These are phyloP conservation scores for Tanytarsus gracilentus DNA, from an alignment of 2,888 invertebrate species.

Conservation along the genomic window DNA sequence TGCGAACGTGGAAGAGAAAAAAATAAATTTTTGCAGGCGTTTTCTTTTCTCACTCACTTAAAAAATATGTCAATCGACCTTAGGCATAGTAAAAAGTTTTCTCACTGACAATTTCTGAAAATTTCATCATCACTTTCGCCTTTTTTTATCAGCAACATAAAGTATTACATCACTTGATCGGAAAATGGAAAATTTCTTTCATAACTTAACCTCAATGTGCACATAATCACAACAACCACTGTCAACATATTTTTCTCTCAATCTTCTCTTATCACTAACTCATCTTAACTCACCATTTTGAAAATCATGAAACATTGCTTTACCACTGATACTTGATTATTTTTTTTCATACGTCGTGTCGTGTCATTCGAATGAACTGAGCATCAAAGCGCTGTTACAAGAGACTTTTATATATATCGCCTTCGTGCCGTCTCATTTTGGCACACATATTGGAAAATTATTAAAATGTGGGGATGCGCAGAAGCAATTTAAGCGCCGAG, in stretches of 20 bases:
- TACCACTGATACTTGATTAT: constrained; percentile 22
- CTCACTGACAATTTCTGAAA: too few species aligned
- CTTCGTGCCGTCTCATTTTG: constrained; percentile 19
- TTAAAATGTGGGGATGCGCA: constrained; percentile 19
- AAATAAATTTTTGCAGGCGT: constrained; percentile 20
- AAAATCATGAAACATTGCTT: constrained; percentile 29
- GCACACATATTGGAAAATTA: constrained; percentile 17
- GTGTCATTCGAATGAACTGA: constrained; percentile 29
- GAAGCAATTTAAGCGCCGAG: constrained; percentile 1
- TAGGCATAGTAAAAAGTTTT: too few species aligned
- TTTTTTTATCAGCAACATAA: too few species aligned
- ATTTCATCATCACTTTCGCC: too few species aligned
- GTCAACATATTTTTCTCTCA: not conserved
- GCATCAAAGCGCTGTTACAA: constrained; percentile 7
- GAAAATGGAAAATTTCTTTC: too few species aligned
- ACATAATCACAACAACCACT: not conserved
- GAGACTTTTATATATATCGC: constrained; percentile 18
- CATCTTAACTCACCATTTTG: constrained; percentile 26
- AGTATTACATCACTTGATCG: too few species aligned
- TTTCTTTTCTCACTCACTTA: constrained; percentile 13
- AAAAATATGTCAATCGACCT: too few species aligned
- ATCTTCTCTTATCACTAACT: not conserved
- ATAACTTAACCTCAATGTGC: not conserved
- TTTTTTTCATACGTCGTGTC: too few species aligned
- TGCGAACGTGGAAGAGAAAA: constrained; percentile 3